These are phyloP conservation scores for Numida meleagris DNA, from an alignment of 2,113 vertebrate genomes.

Conservation along the genomic window DNA sequence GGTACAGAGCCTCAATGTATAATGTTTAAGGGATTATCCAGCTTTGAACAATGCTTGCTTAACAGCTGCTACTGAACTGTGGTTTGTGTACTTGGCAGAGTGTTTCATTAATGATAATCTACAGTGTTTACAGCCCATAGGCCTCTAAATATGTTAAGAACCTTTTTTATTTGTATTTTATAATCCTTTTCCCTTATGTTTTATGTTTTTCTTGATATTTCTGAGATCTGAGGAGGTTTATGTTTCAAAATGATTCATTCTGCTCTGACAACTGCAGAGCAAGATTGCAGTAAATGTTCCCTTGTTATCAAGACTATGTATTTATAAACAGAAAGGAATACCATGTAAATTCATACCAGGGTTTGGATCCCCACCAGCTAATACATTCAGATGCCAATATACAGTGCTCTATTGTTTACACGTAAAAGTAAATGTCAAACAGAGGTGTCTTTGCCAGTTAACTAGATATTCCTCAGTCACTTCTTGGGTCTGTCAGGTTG, in stretches of 20 bases:
- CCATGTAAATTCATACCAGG: slow-evolving; percentile 66
- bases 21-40: slow-evolving; percentile 59
- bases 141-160: slow-evolving; percentile 64
- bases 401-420: slow-evolving; percentile 66
- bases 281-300: slow-evolving; percentile 74
- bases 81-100: slow-evolving; percentile 43
- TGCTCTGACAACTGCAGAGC: slow-evolving; percentile 67
- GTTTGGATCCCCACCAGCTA: slow-evolving; percentile 68
- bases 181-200: slow-evolving; percentile 63
- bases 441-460: slow-evolving; percentile 66
- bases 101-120: slow-evolving; percentile 66
- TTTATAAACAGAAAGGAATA: slow-evolving; percentile 72
- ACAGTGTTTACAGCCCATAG: slow-evolving; percentile 66
- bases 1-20: slow-evolving; percentile 11
- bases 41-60: slow-evolving; percentile 66
- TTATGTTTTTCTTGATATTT: slow-evolving; percentile 74
- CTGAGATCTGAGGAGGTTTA: slow-evolving; percentile 74
- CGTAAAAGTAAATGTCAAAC: slow-evolving; percentile 69
- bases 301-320: slow-evolving; percentile 67
- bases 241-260: slow-evolving; percentile 78
- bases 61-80: slow-evolving; percentile 48
- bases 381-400: slow-evolving; percentile 70
- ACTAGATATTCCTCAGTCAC: slow-evolving; percentile 56
- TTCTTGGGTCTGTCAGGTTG: slow-evolving; percentile 61
- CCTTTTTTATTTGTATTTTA: slow-evolving; percentile 69